Conservation (phyloP, 2,797 vertebrate genomes). For the Meriones psammophilus region DNA sequence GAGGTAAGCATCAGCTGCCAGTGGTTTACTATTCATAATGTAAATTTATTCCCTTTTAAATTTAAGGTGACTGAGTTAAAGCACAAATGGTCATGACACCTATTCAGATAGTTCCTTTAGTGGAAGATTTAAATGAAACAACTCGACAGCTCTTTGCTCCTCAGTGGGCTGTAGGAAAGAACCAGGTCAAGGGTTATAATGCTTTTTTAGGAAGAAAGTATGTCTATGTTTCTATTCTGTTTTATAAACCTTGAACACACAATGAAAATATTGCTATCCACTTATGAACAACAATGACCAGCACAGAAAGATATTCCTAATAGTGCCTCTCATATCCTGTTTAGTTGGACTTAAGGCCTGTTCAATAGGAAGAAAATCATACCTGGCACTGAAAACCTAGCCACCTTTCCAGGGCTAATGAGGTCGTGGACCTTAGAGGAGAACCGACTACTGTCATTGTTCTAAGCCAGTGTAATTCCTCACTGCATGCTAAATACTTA, state of each 20-base stretch:
- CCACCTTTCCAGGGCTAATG: background rate
- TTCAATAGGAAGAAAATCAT: background rate
- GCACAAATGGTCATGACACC: background rate
- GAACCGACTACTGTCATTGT: background rate
- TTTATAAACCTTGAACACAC: too few species aligned
- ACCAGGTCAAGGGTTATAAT: fast-evolving
- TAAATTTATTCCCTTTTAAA: background rate
- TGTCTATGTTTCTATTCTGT: background rate
- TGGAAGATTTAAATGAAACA: background rate
- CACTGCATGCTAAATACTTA: background rate
- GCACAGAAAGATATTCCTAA: background rate
- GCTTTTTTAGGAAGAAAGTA: background rate
- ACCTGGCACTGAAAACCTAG: background rate
- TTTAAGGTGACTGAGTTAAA: background rate
- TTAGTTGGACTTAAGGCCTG: too few species aligned
- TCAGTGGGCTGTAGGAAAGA: too few species aligned
- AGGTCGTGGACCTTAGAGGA: background rate
- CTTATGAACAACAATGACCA: background rate
- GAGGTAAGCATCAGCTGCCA: background rate
- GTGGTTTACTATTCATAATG: background rate
- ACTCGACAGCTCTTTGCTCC: background rate
- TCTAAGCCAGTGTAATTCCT: background rate
- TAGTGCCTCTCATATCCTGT: too few species aligned
- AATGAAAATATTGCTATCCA: background rate
- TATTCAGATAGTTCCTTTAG: background rate